phyloP scores from a whole-genome alignment of 2,888 invertebrate genomes.

The Philhelius pedissequus region DNA sequence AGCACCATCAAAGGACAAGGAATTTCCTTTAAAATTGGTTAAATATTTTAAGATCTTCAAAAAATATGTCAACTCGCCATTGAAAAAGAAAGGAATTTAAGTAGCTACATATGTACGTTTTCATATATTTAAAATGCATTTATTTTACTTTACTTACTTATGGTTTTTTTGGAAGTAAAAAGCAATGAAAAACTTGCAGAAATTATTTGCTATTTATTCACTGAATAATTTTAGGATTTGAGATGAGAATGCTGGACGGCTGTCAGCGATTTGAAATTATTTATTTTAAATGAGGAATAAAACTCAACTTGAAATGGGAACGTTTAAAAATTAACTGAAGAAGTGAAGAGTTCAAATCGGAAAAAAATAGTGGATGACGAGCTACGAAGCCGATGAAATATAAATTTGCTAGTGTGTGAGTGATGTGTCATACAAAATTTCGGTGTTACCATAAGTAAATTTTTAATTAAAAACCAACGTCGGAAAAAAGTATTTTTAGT shows the following conservation, averaged over 20 bases:
- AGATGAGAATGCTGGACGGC: constrained; percentile 39
- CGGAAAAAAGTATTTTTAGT: too few relatives aligned
- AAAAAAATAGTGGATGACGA: constrained; percentile 38
- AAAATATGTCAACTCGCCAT: not conserved
- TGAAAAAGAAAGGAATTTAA: not conserved
- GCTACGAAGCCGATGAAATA: not conserved
- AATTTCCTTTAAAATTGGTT: not conserved
- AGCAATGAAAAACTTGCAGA: constrained; percentile 20
- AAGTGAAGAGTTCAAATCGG: constrained; percentile 26
- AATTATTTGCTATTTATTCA: constrained; percentile 31
- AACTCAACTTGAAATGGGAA: constrained; percentile 51
- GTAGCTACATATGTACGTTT: not conserved
- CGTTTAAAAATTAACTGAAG: constrained; percentile 66
- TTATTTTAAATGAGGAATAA: not conserved
- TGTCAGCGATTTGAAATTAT: constrained; percentile 21
- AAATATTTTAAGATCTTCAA: not conserved
- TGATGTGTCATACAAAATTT: too few relatives aligned
- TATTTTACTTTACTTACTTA: not conserved
- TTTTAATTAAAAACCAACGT: too few relatives aligned
- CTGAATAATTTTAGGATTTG: constrained; percentile 17
- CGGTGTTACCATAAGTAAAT: too few relatives aligned
- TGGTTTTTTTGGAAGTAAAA: not conserved
- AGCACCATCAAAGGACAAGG: not conserved
- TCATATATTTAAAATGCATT: not conserved
- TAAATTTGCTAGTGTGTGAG: constrained; percentile 36